Conservation (phyloP, 1,140 invertebrate species). For the Anoplophora glabripennis region DNA sequence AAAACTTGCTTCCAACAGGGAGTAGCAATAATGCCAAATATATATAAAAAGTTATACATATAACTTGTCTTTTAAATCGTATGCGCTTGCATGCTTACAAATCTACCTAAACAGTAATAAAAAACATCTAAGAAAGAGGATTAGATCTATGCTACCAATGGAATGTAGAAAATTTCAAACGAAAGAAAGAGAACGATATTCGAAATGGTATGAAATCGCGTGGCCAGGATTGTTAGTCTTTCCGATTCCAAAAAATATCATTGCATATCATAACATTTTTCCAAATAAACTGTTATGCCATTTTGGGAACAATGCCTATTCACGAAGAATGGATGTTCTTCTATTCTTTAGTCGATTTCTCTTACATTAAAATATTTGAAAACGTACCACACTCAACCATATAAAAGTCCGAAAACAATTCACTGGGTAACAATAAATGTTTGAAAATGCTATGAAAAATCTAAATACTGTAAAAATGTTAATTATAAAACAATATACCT, state of each 20-base stretch:
- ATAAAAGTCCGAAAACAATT: too few species aligned
- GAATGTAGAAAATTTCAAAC: background rate
- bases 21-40: slow-evolving; percentile 40
- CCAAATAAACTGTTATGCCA: slow-evolving; percentile 8
- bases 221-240: slow-evolving; percentile 22
- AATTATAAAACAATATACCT: too few species aligned
- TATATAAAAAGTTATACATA: slow-evolving; percentile 1
- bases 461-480: too few species aligned
- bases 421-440: too few species aligned
- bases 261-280: slow-evolving; percentile 10
- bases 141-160: slow-evolving; percentile 19
- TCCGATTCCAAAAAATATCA: slow-evolving; percentile 4
- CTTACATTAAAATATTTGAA: too few species aligned
- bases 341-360: too few species aligned
- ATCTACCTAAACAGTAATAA: slow-evolving; percentile 3
- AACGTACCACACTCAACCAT: too few species aligned
- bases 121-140: slow-evolving; percentile 8
- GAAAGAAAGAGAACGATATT: background rate
- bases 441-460: too few species aligned
- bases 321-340: slow-evolving; percentile 6
- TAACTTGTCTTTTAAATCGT: background rate
- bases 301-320: slow-evolving; percentile 29
- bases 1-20: slow-evolving; percentile 31
- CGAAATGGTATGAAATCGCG: slow-evolving; percentile 8
- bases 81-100: slow-evolving; percentile 11